A percentile compares a stretch with the other conserved stretches of the same genome.
These are phyloP conservation scores for Aspidapion aeneum DNA, from an alignment of 2,888 invertebrate genomes.

Conservation along the genomic window DNA sequence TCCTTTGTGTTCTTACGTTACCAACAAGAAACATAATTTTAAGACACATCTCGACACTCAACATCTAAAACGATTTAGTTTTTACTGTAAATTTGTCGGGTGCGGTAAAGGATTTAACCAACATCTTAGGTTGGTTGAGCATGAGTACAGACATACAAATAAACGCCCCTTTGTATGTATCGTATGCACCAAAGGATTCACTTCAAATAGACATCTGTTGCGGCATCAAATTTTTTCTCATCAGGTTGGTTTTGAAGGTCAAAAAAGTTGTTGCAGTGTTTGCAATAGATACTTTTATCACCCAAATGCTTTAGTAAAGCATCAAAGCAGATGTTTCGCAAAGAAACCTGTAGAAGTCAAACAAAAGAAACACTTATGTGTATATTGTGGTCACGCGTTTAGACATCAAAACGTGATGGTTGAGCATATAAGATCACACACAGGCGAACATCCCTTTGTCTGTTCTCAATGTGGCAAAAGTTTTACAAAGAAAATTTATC, in stretches of 20 bases:
- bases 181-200: slow-evolving; percentile 17
- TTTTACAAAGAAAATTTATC: slow-evolving; percentile 46
- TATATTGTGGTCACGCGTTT: slow-evolving; percentile 43
- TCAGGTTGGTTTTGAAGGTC: slow-evolving; percentile 14
- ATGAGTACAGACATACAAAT: slow-evolving; percentile 45
- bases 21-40: slow-evolving; percentile 34
- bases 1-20: slow-evolving; percentile 38
- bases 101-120: slow-evolving; percentile 56
- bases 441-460: slow-evolving; percentile 50
- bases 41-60: slow-evolving; percentile 38
- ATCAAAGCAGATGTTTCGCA: slow-evolving; percentile 16
- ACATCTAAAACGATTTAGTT: slow-evolving; percentile 48
- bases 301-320: slow-evolving; percentile 15
- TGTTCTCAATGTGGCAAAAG: slow-evolving; percentile 47
- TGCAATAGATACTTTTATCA: slow-evolving; percentile 20
- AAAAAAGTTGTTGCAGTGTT: slow-evolving; percentile 17
- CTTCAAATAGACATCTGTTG: slow-evolving; percentile 16
- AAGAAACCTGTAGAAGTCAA: slow-evolving; percentile 6
- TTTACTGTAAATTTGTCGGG: slow-evolving; percentile 49
- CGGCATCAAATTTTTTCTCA: slow-evolving; percentile 22
- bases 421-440: slow-evolving; percentile 40
- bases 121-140: slow-evolving; percentile 51
- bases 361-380: slow-evolving; percentile 30
- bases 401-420: slow-evolving; percentile 33
- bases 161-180: slow-evolving; percentile 35